Conservation (phyloP, 2,113 vertebrate genomes). For the Perca schrenkii region DNA sequence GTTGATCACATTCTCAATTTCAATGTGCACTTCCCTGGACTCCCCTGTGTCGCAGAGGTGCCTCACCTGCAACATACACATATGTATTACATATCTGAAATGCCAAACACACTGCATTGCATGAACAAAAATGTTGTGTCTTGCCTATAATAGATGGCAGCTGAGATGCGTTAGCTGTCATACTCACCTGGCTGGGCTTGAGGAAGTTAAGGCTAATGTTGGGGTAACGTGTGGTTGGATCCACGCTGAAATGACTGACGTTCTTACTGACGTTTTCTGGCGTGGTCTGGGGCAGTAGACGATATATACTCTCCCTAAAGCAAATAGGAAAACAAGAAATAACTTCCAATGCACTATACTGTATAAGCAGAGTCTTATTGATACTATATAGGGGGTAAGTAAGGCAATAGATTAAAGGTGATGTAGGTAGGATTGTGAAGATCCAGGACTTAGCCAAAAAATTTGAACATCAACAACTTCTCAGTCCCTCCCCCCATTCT, state of each 20-base stretch:
- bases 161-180: neutral
- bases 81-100: neutral
- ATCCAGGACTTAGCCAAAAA: too few relatives aligned
- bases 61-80: constrained; percentile 85
- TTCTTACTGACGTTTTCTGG: constrained; percentile 98
- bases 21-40: constrained; percentile 88
- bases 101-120: neutral
- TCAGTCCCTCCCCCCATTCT: too few relatives aligned
- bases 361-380: neutral
- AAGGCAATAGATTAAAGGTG: neutral
- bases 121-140: neutral
- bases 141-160: neutral
- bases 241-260: constrained; percentile 95
- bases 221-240: constrained; percentile 96
- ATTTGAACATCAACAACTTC: too few relatives aligned
- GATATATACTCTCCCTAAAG: constrained; percentile 96
- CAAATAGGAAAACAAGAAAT: constrained; percentile 3
- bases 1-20: constrained; percentile 93
- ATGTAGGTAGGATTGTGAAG: too few relatives aligned
- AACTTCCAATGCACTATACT: neutral
- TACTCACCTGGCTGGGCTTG: constrained; percentile 91
- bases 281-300: constrained; percentile 96
- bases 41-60: constrained; percentile 94
- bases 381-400: neutral
- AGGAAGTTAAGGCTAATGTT: constrained; percentile 94